phyloP scores from a whole-genome alignment of 2,888 invertebrate genomes.

The Ormyrus nitidulus region DNA sequence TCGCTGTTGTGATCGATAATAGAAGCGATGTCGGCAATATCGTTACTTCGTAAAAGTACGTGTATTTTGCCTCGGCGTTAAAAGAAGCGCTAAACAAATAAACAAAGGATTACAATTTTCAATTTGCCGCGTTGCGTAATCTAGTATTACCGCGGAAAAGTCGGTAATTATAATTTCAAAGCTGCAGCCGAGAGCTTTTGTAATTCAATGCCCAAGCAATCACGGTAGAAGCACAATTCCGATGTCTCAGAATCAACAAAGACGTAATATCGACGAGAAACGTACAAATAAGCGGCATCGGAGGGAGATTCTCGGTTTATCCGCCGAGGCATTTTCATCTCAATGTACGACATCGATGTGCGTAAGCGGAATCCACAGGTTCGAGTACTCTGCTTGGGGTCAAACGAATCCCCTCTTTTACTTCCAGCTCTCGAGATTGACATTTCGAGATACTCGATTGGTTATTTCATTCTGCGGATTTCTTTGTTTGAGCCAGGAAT shows the following conservation, averaged over 20 bases:
- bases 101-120: too few species aligned
- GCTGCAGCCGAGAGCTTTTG: neutral
- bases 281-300: constrained; percentile 2
- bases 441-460: constrained; percentile 25
- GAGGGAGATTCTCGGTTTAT: constrained; percentile 7
- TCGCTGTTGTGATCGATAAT: too few species aligned
- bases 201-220: constrained; percentile 9
- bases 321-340: constrained; percentile 15
- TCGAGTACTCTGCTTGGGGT: neutral
- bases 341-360: neutral
- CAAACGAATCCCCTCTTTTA: constrained; percentile 17
- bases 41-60: too few species aligned
- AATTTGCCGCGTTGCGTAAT: too few species aligned
- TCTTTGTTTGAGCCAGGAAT: constrained; percentile 16
- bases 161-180: neutral
- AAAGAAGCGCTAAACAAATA: too few species aligned
- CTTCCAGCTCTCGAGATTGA: neutral
- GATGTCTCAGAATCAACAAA: constrained; percentile 31
- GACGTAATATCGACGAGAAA: constrained; percentile 8
- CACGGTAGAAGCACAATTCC: neutral
- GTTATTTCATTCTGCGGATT: constrained; percentile 16
- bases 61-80: too few species aligned
- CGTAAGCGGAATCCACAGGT: constrained; percentile 13
- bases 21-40: too few species aligned
- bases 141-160: neutral